A percentile compares a stretch with the other conserved stretches of the same genome.
Evolutionary conservation across 1,140 invertebrate genomes (phyloP).

Genomic region (Drosophila erecta): DNA sequence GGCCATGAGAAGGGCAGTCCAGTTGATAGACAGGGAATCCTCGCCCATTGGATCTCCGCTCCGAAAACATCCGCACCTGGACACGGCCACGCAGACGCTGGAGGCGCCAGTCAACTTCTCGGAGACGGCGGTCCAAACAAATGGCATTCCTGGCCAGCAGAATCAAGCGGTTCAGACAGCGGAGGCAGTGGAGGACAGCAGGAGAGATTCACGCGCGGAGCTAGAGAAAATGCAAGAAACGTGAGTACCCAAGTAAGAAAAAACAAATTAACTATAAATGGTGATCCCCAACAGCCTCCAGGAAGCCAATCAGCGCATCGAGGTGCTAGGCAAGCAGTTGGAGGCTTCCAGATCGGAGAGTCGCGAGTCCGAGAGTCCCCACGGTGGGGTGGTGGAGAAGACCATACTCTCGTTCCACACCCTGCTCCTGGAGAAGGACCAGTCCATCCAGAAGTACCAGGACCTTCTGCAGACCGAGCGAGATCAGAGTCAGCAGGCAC

Average conservation of each 20-base stretch:
- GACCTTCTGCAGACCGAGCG: constrained; percentile 76
- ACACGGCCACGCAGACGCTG: constrained; percentile 57
- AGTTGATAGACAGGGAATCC: constrained; percentile 66
- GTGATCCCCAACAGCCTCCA: constrained; percentile 24
- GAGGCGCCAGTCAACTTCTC: constrained; percentile 12
- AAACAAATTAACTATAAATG: not conserved
- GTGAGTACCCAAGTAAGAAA: constrained; percentile 15
- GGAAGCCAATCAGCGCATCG: constrained; percentile 54
- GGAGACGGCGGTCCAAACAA: constrained; percentile 64
- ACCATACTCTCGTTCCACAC: constrained; percentile 82
- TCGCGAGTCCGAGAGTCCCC: constrained; percentile 56
- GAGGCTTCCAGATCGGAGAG: constrained; percentile 26
- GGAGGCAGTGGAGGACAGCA: constrained; percentile 5
- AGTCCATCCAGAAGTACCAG: constrained; percentile 79
- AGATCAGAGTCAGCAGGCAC: constrained; percentile 61
- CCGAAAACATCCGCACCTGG: constrained; percentile 2
- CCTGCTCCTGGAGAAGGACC: constrained; percentile 78
- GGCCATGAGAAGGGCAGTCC: constrained; percentile 57
- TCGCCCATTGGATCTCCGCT: constrained; percentile 73
- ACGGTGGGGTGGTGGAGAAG: constrained; percentile 69
- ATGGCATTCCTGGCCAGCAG: constrained; percentile 18
- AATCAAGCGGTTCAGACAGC: constrained; percentile 64
- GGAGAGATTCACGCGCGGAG: constrained; percentile 10
- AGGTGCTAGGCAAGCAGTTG: constrained; percentile 47
- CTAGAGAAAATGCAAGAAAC: constrained; percentile 35